Base-by-base conservation (phyloP, 2,888 invertebrate species). In the Hydrotaea diabolus region DNA sequence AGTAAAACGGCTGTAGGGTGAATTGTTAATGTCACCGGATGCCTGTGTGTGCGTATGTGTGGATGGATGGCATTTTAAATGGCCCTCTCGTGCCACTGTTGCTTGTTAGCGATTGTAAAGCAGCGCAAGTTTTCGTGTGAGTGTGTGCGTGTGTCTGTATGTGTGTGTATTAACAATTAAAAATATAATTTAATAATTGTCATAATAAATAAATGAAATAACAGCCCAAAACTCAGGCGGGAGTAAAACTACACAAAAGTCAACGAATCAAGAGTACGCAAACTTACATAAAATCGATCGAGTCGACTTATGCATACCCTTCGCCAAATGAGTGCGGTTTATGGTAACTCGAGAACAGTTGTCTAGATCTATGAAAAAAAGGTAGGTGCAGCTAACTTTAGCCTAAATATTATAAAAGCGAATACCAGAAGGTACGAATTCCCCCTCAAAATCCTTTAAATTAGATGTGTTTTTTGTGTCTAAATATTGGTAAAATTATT, bases 161-260 rank as follows among this genome's bases (percentile, higher is more conserved):
- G 31, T 15, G 46, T 69, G 46, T 69, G 21, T 69, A 39, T 69
- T 69, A 46, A 73, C 59, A 73, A 43, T 59, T 62, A 46, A 62
- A 73, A 59, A 59, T 43, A 73, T 62, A 62, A 74, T 74, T 74
- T 74, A 74, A 74, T 62, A 43, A 74, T 62, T 74, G 59, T 74
- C 46, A 74, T 74, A 46, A 74, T 62, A 74, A 74, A 62, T 74
- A 46, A 74, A 74, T 74, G n/a, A 49, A 59, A 74, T 74, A 46
- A 62, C 23, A 49, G 26, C 8, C 39, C 49, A 71, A 69, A 71
- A 59, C 19, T 23, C 59, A 23, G 36, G 59, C 13, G 57, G 39
- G 9, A 46, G 43, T 4, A 23, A 15, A 71, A 31, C 17, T n/a
- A 13, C 15, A 36, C 36, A 53, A 72, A 55, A 31, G 26, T 55